Percentiles rank a stretch among this genome's conserved stretches.
These are phyloP conservation scores for Orussus abietinus DNA, from an alignment of 1,140 invertebrate genomes.

Conservation along the genomic window DNA sequence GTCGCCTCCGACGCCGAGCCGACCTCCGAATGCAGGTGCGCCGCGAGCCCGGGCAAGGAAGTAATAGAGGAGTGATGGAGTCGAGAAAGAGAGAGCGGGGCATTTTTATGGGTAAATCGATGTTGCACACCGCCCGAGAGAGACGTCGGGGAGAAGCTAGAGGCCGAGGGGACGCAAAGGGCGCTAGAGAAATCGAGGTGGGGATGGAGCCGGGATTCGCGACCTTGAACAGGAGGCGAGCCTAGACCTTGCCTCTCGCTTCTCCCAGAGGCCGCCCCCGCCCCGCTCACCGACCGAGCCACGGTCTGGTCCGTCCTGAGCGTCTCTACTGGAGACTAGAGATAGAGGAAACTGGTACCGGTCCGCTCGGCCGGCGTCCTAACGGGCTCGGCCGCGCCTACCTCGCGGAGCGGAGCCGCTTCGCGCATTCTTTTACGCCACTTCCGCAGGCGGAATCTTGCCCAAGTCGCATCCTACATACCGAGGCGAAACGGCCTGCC, in stretches of 20 bases:
- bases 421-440: no score
- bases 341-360: no score
- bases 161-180: constrained; percentile 26
- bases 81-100: constrained; percentile 35
- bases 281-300: constrained; percentile 23
- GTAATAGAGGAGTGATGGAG: constrained; percentile 46
- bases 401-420: no score
- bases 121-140: constrained; percentile 33
- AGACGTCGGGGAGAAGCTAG: constrained; percentile 6
- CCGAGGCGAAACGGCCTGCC: no score
- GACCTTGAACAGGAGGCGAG: constrained; percentile 38
- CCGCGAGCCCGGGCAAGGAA: constrained; percentile 36
- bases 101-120: constrained; percentile 53
- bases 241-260: constrained; percentile 35
- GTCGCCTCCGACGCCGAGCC: no score
- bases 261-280: neutral
- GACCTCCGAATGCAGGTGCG: no score
- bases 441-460: no score
- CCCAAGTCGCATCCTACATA: no score
- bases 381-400: no score
- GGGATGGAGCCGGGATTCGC: constrained; percentile 37
- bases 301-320: no score
- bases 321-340: no score
- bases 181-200: constrained; percentile 27
- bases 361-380: no score